Base-by-base conservation (phyloP, 2,113 vertebrate genomes). In the Falcunculus frontatus region DNA sequence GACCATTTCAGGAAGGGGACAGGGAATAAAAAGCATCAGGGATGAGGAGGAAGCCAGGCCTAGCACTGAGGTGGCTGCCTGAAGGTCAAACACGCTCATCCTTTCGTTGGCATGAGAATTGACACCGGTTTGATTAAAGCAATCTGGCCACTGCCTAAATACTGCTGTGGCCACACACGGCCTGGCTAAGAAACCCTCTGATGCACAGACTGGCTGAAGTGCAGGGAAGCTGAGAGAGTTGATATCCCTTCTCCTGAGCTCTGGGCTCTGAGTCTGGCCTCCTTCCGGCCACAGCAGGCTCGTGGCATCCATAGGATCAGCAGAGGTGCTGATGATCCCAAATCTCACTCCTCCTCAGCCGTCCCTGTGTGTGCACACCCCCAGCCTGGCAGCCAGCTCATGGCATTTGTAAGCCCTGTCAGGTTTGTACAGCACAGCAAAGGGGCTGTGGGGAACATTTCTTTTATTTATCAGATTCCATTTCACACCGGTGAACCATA, bases 401-500 rank as follows among this genome's bases (percentile, higher is more conserved):
- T 3, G 0, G 64, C 56, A 5, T 75, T 13, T 81, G 37, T 44
- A 13, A 78, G 50, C 4, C 4, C 78, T 79, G 90, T 57, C 79
- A 95, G 90, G 72, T 72, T 92, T 82, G 42, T 25, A 4, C 46
- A 4, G 4, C n/a, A 9, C 57, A 64, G 73, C 50, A 77, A 68
- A 93, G 26, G 57, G 78, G 32, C 44, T 60, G 62, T 35, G 69
- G 69, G 78, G 69, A 85, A 25, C 65, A 9, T 35, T 44, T 29
- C 72, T 91, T 84, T 93, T 97, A 82, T 95, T 92, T 95, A 82
- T 79, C 9, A 12, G 69, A 63, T 93, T 90, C 91, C 87, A 94
- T 96, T 97, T 97, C 92, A 90, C 93, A 70, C 75, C 59, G 1
- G 47, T 72, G 94, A 96, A 95, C 96, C 23, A 6, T 94, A 96